Evolutionary conservation across 2,113 vertebrate genomes (phyloP), one percentile per base, ranked within the genome.

Genomic region (Haliaeetus leucogaster): DNA sequence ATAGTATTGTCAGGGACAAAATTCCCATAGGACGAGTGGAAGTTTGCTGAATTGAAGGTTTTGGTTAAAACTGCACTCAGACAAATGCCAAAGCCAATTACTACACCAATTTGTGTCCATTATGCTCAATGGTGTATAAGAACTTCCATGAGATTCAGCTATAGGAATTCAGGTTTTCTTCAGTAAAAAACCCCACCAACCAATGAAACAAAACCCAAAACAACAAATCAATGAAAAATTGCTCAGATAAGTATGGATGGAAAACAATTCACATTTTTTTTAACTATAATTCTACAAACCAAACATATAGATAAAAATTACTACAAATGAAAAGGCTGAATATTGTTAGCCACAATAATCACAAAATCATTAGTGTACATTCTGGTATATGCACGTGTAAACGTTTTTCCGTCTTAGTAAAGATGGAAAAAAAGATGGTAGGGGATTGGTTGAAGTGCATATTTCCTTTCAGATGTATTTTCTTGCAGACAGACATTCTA

Each of bases 171-270:
- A 42, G n/a, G 4, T 45, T 73, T 73, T 72, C 17, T 56, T 73
- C 30, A 82, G 14, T 12, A 18, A 36, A 63, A 36, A 85, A 70
- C 5, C 4, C 3, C 26, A 52, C 26, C 26, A 52, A 27, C 14
- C 16, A 36, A 13, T 3, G 10, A 61, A n/a, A 40, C 14, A 43
- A 38, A 27, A 14, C 6, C 5, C 23, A 40, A 72, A 73, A 25
- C 12, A 73, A 7, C 4, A 32, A 29, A 71, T 42, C 22, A 42
- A 66, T 1, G 0, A 71, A 77, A 84, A 76, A 42, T 15, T 45
- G 3, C 9, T 85, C 10, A 62, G 10, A 77, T 22, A 47, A 67
- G 12, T 16, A 42, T 0, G 0, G 6, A 15, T 19, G 16, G 19
- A 62, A 61, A 61, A 21, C 29, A 58, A 48, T 52, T 52, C 26